Conservation (phyloP, 2,113 vertebrate species). For the Hemicordylus capensis region DNA sequence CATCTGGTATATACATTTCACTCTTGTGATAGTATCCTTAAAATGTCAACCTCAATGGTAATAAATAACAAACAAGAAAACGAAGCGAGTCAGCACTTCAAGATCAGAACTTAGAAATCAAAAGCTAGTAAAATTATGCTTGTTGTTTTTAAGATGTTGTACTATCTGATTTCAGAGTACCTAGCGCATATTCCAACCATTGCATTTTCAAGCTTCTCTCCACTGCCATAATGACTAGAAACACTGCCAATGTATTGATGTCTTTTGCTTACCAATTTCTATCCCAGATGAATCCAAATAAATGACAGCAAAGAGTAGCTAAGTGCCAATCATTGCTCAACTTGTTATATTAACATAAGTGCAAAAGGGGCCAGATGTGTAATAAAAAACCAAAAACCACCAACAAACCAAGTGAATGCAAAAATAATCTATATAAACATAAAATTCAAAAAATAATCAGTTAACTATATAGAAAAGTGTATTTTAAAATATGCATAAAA, state of each 20-base stretch:
- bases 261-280: background rate
- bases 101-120: background rate
- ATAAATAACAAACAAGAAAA: background rate
- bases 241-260: background rate
- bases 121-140: background rate
- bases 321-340: background rate
- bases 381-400: too few relatives aligned
- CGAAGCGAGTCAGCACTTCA: background rate
- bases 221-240: background rate
- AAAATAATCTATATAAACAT: too few relatives aligned
- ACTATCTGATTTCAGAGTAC: background rate
- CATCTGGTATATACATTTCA: too few relatives aligned
- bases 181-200: background rate
- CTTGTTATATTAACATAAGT: background rate
- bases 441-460: too few relatives aligned
- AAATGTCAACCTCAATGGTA: background rate
- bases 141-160: background rate
- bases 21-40: background rate
- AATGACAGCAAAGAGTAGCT: background rate
- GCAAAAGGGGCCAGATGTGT: too few relatives aligned
- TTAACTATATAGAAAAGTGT: too few relatives aligned
- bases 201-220: background rate
- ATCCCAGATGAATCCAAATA: background rate
- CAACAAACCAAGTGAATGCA: too few relatives aligned
- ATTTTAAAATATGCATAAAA: too few relatives aligned